Conservation (phyloP, 2,888 invertebrate species). For the Megastigmus dorsalis region DNA sequence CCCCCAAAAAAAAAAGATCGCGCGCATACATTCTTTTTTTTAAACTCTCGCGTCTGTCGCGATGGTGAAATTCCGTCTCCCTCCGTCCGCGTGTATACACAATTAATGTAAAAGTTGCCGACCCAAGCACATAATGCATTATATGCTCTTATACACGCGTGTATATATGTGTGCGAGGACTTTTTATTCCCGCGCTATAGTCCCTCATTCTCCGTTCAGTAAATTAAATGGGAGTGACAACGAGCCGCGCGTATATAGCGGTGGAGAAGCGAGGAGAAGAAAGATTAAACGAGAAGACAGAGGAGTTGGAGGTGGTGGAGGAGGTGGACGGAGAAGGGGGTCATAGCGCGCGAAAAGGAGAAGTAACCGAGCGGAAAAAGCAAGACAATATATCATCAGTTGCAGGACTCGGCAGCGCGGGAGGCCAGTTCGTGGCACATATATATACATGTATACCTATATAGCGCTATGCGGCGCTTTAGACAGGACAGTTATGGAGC, state of each 20-base stretch:
- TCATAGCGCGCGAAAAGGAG: constrained; percentile 27
- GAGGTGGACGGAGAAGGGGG: too few relatives aligned
- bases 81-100: not conserved
- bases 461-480: too few relatives aligned
- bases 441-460: too few relatives aligned
- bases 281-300: constrained; percentile 20
- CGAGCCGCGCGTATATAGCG: too few relatives aligned
- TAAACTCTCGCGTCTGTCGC: too few relatives aligned
- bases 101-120: constrained; percentile 6
- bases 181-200: too few relatives aligned
- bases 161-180: not conserved
- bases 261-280: not conserved
- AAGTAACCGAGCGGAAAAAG: constrained; percentile 52
- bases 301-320: too few relatives aligned
- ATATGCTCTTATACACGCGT: too few relatives aligned
- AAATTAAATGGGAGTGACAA: constrained; percentile 10
- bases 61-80: not conserved
- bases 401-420: too few relatives aligned
- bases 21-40: not conserved
- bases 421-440: not conserved
- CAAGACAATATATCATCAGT: constrained; percentile 48
- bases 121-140: constrained; percentile 7
- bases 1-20: not conserved
- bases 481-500: constrained; percentile 53
- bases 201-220: not conserved